Base-by-base conservation (phyloP, 2,888 invertebrate species). In the Hydroisotoma schaefferi region DNA sequence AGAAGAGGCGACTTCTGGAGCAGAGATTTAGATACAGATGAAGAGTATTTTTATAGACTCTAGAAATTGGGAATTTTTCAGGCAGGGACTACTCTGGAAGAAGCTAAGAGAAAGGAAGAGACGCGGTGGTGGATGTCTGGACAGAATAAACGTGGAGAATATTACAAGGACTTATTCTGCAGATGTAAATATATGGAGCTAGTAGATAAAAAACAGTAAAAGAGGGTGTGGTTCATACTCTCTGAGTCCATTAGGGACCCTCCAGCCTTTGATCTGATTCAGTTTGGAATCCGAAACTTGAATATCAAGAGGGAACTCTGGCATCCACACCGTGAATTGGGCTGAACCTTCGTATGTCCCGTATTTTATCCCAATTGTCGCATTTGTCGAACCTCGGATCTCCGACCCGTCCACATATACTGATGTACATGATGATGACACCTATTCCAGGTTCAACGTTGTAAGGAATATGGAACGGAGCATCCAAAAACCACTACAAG, bases 351-450 rank as follows among this genome's bases (percentile, higher is more conserved):
- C 88, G 77, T 90, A 90, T 1, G 92, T 91, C 27, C 92, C 94
- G 75, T 91, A 92, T 77, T 90, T 91, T 54, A 94, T 93, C 55
- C 93, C 84, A 29, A 97, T 89, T 0, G 94, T 92, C 1, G 94
- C 95, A 75, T 94, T 95, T 38, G 92, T 90, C 0, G 94, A 94
- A 18, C 95, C 95, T 1, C 93, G 84, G 63, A 90, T 89, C 79
- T 97, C 95, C 5, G 94, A 92, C 0, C 95, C 95, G 77, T 95
- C 95, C 27, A 97, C 88, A 79, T 94, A 97, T 2, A 97, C 94
- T 20, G 92, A 92, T 73, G 94, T 93, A 79, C 97, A 97, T 3
- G 94, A 93, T 8, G 93, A 90, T 3, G 94, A 92, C 26, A 95
- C 94, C 94, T 95, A 77, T 46, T 40, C n/a, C 15, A 15, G 40